A percentile compares a stretch with the other conserved stretches of the same genome.
Evolutionary conservation across 1,140 invertebrate species (phyloP).

Genomic region (Bilobella aurantiaca): DNA sequence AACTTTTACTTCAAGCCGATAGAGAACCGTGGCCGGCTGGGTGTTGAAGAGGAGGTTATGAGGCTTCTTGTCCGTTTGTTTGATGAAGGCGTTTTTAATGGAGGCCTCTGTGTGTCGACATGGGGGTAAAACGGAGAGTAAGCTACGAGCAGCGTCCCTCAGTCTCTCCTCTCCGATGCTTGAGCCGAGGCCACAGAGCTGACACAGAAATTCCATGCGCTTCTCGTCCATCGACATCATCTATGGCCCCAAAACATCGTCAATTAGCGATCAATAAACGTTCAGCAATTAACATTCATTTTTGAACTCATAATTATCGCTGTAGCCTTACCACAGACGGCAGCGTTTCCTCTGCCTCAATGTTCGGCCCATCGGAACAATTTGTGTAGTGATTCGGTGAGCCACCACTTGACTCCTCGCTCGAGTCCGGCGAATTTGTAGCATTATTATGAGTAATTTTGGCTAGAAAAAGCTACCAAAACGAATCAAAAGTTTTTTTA

Average conservation of each 20-base stretch:
- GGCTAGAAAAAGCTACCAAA: constrained; percentile 51
- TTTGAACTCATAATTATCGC: neutral
- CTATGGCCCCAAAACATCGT: too few species aligned
- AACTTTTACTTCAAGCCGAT: constrained; percentile 52
- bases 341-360: constrained; percentile 74
- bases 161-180: constrained; percentile 64
- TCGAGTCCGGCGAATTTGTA: constrained; percentile 75
- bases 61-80: constrained; percentile 26
- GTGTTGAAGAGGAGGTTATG: constrained; percentile 31
- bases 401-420: constrained; percentile 74
- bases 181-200: constrained; percentile 79
- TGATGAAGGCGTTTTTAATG: constrained; percentile 47
- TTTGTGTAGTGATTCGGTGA: constrained; percentile 63
- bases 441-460: constrained; percentile 72
- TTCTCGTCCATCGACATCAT: constrained; percentile 65
- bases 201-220: constrained; percentile 79
- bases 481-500: neutral
- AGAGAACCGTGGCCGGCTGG: constrained; percentile 61
- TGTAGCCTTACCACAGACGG: constrained; percentile 68
- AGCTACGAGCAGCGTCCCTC: constrained; percentile 68
- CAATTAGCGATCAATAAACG: too few species aligned
- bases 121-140: constrained; percentile 81
- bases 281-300: neutral
- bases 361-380: constrained; percentile 55
- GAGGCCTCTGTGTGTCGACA: constrained; percentile 62